Evolutionary conservation across 2,797 vertebrate species (phyloP).

Genomic region (Periparus ater): DNA sequence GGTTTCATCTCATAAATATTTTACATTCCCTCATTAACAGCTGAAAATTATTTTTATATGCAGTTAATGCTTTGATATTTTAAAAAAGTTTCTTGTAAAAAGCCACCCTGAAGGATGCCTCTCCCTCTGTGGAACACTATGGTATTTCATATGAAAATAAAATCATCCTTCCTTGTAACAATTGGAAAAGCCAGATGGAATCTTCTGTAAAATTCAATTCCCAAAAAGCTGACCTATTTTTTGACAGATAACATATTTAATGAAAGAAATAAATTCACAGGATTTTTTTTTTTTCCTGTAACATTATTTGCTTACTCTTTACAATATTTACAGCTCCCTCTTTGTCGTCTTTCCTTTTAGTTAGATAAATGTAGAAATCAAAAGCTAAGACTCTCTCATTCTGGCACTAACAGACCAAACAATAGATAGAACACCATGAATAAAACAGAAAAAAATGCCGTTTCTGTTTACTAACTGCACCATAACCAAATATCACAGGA

Average conservation of each 20-base stretch:
- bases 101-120: background rate
- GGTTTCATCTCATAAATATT: background rate
- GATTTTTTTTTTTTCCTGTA: background rate
- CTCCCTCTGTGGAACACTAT: background rate
- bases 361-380: background rate
- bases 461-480: background rate
- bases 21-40: background rate
- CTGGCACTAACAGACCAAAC: background rate
- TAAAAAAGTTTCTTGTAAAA: background rate
- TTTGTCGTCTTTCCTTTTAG: background rate
- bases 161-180: background rate
- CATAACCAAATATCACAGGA: background rate
- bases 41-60: slow-evolving; percentile 5
- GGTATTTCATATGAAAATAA: background rate
- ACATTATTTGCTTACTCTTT: background rate
- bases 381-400: background rate
- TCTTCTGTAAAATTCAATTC: background rate
- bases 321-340: background rate
- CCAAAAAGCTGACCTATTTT: background rate
- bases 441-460: background rate
- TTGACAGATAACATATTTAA: slow-evolving; percentile 21
- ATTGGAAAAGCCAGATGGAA: slow-evolving; percentile 27
- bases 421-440: background rate
- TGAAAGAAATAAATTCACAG: background rate
- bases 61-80: slow-evolving; percentile 25